Evolutionary conservation across 2,888 invertebrate genomes (phyloP).

Genomic region (Macrosiphum euphorbiae): DNA sequence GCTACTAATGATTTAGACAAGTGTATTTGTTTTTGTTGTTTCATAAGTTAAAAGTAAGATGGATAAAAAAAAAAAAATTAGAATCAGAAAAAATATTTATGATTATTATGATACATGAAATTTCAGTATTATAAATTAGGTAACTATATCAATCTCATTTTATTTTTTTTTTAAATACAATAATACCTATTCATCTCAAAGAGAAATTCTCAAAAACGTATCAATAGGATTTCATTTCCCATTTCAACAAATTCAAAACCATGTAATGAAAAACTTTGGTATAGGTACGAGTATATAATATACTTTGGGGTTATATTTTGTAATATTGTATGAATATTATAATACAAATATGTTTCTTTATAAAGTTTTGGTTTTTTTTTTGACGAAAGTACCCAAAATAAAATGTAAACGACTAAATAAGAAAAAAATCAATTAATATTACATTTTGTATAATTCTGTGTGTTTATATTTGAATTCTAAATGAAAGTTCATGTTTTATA

Average conservation of each 20-base stretch:
- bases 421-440: neutral
- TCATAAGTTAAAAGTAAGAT: neutral
- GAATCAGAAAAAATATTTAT: neutral
- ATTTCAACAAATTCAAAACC: neutral
- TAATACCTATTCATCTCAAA: neutral
- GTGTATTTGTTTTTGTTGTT: neutral
- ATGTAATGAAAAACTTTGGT: conserved; percentile 1
- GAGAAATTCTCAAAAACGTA: neutral
- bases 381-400: neutral
- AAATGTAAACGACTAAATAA: neutral
- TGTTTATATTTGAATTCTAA: neutral
- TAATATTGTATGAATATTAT: neutral
- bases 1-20: neutral
- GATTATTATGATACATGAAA: neutral
- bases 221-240: neutral
- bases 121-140: neutral
- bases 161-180: no score
- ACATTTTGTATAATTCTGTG: neutral
- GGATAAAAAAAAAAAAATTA: neutral
- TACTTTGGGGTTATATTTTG: neutral
- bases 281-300: neutral
- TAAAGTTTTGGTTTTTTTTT: neutral
- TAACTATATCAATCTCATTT: neutral
- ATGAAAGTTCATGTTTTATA: neutral
- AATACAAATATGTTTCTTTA: neutral